These are phyloP conservation scores for Halocynthia aurantium DNA, from an alignment of 23 tunicate species.

Conservation along the genomic window DNA sequence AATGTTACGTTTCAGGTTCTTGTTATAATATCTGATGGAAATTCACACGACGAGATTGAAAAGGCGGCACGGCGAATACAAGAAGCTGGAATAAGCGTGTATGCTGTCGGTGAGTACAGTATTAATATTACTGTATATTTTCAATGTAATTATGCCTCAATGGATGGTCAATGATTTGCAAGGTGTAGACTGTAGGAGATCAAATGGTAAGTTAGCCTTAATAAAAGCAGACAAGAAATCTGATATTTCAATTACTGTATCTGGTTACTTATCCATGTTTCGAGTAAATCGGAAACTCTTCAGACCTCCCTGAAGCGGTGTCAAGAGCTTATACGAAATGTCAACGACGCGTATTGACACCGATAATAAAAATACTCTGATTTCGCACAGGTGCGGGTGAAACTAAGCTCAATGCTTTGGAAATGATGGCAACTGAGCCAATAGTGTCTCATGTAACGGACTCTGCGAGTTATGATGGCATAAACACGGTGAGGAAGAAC, in stretches of 20 bases:
- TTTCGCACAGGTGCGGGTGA: too few relatives aligned
- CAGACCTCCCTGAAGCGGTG: too few relatives aligned
- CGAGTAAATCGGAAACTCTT: too few relatives aligned
- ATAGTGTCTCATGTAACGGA: slow-evolving; percentile 58
- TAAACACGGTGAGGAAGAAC: slow-evolving; percentile 44
- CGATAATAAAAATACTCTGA: too few relatives aligned
- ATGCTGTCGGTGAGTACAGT: slow-evolving; percentile 58
- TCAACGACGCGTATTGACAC: too few relatives aligned
- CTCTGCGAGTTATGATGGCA: slow-evolving; percentile 67
- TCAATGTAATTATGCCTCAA: too few relatives aligned
- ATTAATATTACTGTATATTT: neutral
- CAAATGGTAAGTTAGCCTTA: slow-evolving; percentile 27
- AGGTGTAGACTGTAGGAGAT: too few relatives aligned
- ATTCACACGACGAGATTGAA: slow-evolving; percentile 49
- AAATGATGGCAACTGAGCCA: slow-evolving; percentile 54
- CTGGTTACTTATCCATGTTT: too few relatives aligned
- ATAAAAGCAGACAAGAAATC: neutral
- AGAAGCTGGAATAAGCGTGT: slow-evolving; percentile 52
- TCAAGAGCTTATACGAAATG: too few relatives aligned
- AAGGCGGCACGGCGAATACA: slow-evolving; percentile 21
- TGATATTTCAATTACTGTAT: too few relatives aligned
- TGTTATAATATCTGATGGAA: slow-evolving; percentile 60
- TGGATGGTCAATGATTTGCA: too few relatives aligned
- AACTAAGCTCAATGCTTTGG: slow-evolving; percentile 8
- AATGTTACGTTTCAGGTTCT: slow-evolving; percentile 37